Evolutionary conservation across 2,888 invertebrate genomes (phyloP), one percentile per base, ranked within the genome.

Genomic region (Chironomus tentans): DNA sequence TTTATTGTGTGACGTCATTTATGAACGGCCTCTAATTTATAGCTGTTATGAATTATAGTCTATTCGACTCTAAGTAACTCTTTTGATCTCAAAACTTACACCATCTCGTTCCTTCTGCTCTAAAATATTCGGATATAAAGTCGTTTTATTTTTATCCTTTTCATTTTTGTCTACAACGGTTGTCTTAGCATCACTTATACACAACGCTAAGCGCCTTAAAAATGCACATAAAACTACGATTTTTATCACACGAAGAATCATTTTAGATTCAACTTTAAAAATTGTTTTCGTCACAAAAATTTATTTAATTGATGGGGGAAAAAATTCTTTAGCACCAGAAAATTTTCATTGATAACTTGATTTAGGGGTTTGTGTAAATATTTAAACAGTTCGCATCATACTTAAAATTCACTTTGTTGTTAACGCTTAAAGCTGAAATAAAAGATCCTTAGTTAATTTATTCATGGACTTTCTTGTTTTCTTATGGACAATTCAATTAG

Each of bases 41-140:
- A 38, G 38, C 38, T 38, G 10, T 10, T 38, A 10, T 5, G 28
- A 6, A 28, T 1, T 28, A 1, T 2, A 24, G 4, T 28, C 5
- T 28, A 5, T 28, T 4, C 28, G 5, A 5, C 28, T 28, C 28
- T 6, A 38, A 38, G 38, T 10, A 38, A 38, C 38, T 38, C 38
- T 10, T 38, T 38, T 10, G 10, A 10, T 38, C 38, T 38, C 10
- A 62, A 18, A 6, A 50, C 71, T 71, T 71, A 71, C 71, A 24
- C 71, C 71, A 12, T 71, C 71, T 2, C 22, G 50, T n/a, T 56
- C 56, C n/a, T 71, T 71, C 28, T 71, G 71, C 28, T 71, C 46
- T n/a, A 50, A 13, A 13, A 71, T 21, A 47, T 47, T 48, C 10
- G 47, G 70, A 70, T 18, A 70, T 21, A 18, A 18, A 7, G 18